phyloP scores from a whole-genome alignment of 2,113 vertebrate species.

The Leptobrachium leishanense region DNA sequence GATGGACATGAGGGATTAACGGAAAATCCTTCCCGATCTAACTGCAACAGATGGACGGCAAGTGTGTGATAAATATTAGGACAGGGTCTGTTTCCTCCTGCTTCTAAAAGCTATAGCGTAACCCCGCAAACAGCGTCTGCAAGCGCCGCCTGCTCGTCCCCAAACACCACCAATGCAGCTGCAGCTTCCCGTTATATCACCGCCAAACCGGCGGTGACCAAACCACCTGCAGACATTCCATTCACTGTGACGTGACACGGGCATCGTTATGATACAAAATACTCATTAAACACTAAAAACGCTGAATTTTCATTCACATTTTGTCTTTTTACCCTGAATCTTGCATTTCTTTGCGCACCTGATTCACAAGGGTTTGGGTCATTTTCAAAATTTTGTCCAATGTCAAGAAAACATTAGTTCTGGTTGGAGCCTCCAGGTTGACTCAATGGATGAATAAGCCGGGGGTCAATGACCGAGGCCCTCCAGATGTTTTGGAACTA shows the following conservation, averaged over 20 bases:
- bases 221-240: constrained; percentile 62
- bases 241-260: constrained; percentile 36
- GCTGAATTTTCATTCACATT: no score
- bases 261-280: no score
- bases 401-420: no score
- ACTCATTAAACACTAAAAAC: no score
- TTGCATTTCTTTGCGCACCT: no score
- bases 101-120: constrained; percentile 72
- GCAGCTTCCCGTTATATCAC: not conserved
- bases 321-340: no score
- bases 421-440: no score
- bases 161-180: constrained; percentile 69
- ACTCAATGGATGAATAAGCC: no score
- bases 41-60: constrained; percentile 91
- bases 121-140: constrained; percentile 78
- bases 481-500: no score
- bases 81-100: constrained; percentile 75
- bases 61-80: constrained; percentile 82
- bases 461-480: no score
- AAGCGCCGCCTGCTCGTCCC: constrained; percentile 69
- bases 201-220: constrained; percentile 26
- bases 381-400: no score
- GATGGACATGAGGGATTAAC: constrained; percentile 92
- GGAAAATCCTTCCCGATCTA: constrained; percentile 84
- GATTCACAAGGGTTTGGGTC: no score